These are phyloP conservation scores for Porites cylindrica DNA, from an alignment of 92 coral and sea anemone genomes.

Conservation along the genomic window DNA sequence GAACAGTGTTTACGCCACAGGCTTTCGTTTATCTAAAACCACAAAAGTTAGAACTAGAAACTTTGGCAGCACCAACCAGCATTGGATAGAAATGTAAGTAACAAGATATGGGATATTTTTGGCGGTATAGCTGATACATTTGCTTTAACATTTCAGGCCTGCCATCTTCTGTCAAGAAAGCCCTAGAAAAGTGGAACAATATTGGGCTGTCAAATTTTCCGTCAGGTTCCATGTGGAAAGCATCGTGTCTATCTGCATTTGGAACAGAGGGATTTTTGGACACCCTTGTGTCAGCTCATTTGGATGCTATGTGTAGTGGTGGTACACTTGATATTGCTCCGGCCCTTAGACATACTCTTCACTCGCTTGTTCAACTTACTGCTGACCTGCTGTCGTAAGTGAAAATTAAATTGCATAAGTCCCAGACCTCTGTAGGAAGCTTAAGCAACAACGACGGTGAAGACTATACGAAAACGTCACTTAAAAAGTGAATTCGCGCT, in stretches of 20 bases:
- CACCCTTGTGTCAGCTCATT: slow-evolving; percentile 85
- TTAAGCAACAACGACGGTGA: no score
- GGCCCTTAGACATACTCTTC: slow-evolving; percentile 86
- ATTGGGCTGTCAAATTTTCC: slow-evolving; percentile 74
- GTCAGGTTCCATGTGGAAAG: slow-evolving; percentile 73
- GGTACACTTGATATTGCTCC: slow-evolving; percentile 85
- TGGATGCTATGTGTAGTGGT: slow-evolving; percentile 89
- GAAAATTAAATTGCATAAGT: background rate
- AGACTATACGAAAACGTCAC: no score
- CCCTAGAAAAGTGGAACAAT: slow-evolving; percentile 90
- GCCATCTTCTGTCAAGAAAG: slow-evolving; percentile 76
- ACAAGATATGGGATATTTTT: background rate
- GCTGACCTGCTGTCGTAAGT: slow-evolving; percentile 88
- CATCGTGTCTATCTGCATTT: slow-evolving; percentile 52
- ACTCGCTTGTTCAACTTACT: slow-evolving; percentile 87
- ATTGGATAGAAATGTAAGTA: background rate
- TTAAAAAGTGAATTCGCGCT: no score
- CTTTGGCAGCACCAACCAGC: background rate
- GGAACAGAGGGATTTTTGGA: slow-evolving; percentile 76
- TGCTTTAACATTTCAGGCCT: slow-evolving; percentile 59
- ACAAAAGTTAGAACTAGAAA: no score
- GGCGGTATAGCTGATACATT: background rate
- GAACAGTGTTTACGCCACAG: background rate
- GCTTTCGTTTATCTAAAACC: background rate
- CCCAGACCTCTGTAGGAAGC: background rate